Evolutionary conservation across 1,140 invertebrate species (phyloP).

Genomic region (Drosophila pseudoobscura): DNA sequence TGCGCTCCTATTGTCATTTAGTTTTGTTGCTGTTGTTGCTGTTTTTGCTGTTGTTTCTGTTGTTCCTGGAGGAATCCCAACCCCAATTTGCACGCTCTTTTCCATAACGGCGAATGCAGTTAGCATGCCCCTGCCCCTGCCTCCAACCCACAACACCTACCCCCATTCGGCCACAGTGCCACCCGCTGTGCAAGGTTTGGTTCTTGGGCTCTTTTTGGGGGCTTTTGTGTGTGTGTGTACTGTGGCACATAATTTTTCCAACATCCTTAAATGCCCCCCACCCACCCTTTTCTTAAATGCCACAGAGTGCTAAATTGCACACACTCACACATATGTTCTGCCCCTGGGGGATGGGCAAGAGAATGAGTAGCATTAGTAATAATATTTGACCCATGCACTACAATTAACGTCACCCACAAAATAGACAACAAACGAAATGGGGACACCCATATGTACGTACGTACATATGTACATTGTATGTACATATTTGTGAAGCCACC

Average conservation of each 20-base stretch:
- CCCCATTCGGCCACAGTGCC: not conserved
- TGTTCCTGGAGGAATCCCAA: slow-evolving; percentile 43
- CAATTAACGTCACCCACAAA: slow-evolving; percentile 72
- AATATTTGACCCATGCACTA: slow-evolving; percentile 75
- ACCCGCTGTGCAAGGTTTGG: slow-evolving; percentile 51
- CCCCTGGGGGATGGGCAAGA: slow-evolving; percentile 23
- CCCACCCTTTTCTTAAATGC: slow-evolving; percentile 58
- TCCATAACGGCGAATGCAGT: slow-evolving; percentile 61
- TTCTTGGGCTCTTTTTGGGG: slow-evolving; percentile 18
- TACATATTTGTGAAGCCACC: slow-evolving; percentile 53
- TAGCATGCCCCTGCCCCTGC: slow-evolving; percentile 22
- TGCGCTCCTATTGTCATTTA: slow-evolving; percentile 81
- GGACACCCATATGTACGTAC: slow-evolving; percentile 50
- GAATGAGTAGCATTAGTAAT: slow-evolving; percentile 56
- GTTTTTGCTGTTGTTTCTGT: slow-evolving; percentile 15
- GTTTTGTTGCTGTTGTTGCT: slow-evolving; percentile 47
- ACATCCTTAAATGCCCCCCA: slow-evolving; percentile 1
- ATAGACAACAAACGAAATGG: slow-evolving; percentile 71
- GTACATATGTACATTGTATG: slow-evolving; percentile 33
- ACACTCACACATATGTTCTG: slow-evolving; percentile 53
- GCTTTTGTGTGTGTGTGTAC: slow-evolving; percentile 13
- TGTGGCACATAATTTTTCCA: slow-evolving; percentile 28
- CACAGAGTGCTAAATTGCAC: slow-evolving; percentile 76
- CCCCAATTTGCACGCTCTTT: slow-evolving; percentile 78
- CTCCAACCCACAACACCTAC: not conserved